Evolutionary conservation across 2,113 vertebrate genomes (phyloP).

Genomic region (Diglossa brunneiventris): DNA sequence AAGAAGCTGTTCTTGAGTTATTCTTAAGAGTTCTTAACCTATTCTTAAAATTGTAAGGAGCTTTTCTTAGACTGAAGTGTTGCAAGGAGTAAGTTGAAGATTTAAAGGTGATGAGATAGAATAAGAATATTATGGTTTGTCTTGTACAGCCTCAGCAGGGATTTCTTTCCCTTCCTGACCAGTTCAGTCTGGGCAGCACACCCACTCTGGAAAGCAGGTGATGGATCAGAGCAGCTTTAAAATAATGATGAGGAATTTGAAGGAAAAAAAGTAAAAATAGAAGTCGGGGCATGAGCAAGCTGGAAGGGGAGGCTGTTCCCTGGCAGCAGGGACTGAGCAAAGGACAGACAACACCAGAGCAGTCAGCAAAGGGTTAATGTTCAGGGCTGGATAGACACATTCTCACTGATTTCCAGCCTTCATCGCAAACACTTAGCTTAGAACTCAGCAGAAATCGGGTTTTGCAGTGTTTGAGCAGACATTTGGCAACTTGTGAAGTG

Average conservation of each 20-base stretch:
- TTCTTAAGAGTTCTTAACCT: not conserved
- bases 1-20: not conserved
- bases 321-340: not conserved
- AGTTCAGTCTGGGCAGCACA: not conserved
- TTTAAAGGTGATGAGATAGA: not conserved
- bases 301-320: not conserved
- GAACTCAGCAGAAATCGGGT: not conserved
- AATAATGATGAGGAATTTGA: not conserved
- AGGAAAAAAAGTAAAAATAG: too few species aligned
- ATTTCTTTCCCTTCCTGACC: not conserved
- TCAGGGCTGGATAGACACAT: not conserved
- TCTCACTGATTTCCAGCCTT: not conserved
- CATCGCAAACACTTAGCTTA: not conserved
- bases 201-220: not conserved
- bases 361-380: not conserved
- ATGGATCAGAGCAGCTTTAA: not conserved
- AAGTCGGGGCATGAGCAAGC: not conserved
- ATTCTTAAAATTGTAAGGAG: not conserved
- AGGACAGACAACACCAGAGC: not conserved
- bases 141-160: not conserved
- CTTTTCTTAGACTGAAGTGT: not conserved
- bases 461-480: constrained; percentile 29
- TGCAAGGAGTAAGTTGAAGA: not conserved
- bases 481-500: constrained; percentile 52
- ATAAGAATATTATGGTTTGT: not conserved